Conservation (phyloP, 2,113 vertebrate species). For the Meriones unguiculatus region DNA sequence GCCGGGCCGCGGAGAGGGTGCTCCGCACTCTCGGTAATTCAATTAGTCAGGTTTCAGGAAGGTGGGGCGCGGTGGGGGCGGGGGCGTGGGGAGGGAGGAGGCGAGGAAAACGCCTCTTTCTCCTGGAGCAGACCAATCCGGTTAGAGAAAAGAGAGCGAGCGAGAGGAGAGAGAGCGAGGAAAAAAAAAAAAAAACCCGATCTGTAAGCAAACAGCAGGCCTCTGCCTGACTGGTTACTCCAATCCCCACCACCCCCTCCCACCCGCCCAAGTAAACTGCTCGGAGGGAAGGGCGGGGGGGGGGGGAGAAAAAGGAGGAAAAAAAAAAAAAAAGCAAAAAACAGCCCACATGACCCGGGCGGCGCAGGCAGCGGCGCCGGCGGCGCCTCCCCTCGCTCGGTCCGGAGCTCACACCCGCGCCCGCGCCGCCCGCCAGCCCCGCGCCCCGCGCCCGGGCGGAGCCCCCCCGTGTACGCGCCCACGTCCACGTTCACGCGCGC, state of each 20-base stretch:
- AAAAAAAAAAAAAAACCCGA: conserved; percentile 24
- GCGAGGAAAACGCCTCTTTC: conserved; percentile 88
- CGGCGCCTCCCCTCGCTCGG: conserved; percentile 70
- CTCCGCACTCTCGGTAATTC: conserved; percentile 90
- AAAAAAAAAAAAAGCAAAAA: conserved; percentile 25
- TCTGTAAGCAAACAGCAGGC: conserved; percentile 82
- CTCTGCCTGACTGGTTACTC: conserved; percentile 83
- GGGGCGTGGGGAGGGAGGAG: conserved; percentile 80
- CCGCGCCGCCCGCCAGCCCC: conserved; percentile 52
- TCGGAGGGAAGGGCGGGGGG: neutral
- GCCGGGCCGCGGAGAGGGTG: conserved; percentile 76
- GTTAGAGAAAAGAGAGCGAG: conserved; percentile 67
- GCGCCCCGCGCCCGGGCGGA: conserved; percentile 60
- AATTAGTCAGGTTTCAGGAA: conserved; percentile 93
- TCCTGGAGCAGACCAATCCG: conserved; percentile 85
- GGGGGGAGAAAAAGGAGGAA: neutral
- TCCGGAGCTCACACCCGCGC: conserved; percentile 56
- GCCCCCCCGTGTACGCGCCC: conserved; percentile 32
- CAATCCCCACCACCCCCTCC: conserved; percentile 83
- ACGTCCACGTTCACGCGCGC: conserved; percentile 77
- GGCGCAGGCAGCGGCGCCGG: conserved; percentile 69
- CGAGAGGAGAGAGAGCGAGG: conserved; percentile 31
- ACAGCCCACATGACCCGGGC: conserved; percentile 87
- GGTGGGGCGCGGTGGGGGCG: conserved; percentile 83
- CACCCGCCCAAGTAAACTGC: conserved; percentile 86